A percentile compares a stretch with the other conserved stretches of the same genome.
These are phyloP conservation scores for Micromussa lordhowensis DNA, from an alignment of 92 coral and sea anemone species.

Conservation along the genomic window DNA sequence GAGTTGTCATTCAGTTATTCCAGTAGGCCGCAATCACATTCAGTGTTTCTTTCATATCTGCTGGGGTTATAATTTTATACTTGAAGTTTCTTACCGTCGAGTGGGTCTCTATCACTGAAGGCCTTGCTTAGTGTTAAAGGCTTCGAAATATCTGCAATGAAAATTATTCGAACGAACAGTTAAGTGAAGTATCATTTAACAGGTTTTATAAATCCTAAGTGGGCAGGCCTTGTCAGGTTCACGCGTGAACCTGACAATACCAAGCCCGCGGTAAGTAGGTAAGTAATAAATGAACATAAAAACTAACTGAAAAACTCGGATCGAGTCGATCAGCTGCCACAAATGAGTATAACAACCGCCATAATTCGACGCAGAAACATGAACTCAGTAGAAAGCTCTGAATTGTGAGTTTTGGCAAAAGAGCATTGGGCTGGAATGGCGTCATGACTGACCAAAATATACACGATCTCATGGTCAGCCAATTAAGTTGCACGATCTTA, in stretches of 20 bases:
- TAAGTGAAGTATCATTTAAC: background rate
- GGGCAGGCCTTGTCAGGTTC: background rate
- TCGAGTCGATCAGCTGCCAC: background rate
- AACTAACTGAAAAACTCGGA: too few species aligned
- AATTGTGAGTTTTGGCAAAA: background rate
- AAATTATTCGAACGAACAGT: background rate
- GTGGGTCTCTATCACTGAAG: background rate
- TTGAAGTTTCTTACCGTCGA: constrained; percentile 5
- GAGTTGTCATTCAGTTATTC: too few species aligned
- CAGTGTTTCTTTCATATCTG: too few species aligned
- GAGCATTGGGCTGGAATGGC: background rate
- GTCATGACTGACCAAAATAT: background rate
- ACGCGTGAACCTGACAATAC: too few species aligned
- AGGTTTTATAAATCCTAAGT: background rate
- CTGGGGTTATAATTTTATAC: background rate
- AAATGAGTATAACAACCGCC: background rate
- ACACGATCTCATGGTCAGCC: too few species aligned
- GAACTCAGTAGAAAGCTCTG: background rate
- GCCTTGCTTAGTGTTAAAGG: constrained; percentile 44
- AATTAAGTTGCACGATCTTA: too few species aligned
- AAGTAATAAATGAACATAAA: too few species aligned
- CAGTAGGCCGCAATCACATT: too few species aligned
- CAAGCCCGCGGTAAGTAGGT: background rate
- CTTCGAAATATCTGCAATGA: constrained; percentile 72
- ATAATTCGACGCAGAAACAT: background rate